These are phyloP conservation scores for Campaea margaritaria DNA, from an alignment of 2,888 invertebrate genomes.

Conservation along the genomic window DNA sequence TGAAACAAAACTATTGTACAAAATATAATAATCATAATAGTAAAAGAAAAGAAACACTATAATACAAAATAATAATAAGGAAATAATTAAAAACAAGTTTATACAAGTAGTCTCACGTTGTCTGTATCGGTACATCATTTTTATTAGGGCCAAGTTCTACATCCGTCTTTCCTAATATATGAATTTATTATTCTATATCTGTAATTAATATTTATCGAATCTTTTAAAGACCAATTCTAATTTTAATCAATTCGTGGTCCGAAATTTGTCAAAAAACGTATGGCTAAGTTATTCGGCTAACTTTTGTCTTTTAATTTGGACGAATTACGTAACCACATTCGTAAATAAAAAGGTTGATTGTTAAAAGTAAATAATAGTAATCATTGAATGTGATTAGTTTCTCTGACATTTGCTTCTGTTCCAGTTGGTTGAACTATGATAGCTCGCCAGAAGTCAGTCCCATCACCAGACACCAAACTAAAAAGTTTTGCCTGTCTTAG, in stretches of 20 bases:
- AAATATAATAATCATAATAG: slow-evolving; percentile 60
- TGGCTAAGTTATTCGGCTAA: too few relatives aligned
- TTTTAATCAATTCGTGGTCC: too few relatives aligned
- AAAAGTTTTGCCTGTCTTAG: neutral
- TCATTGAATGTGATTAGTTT: too few relatives aligned
- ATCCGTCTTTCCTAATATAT: slow-evolving; percentile 29
- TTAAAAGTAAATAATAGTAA: too few relatives aligned
- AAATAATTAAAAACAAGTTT: slow-evolving; percentile 59
- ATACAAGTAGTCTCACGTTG: slow-evolving; percentile 60
- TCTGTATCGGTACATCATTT: slow-evolving; percentile 44
- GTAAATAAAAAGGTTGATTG: too few relatives aligned
- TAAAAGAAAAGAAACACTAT: slow-evolving; percentile 69
- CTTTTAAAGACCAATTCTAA: neutral
- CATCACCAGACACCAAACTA: too few relatives aligned
- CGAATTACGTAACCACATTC: neutral
- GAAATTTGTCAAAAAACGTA: too few relatives aligned
- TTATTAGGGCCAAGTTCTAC: slow-evolving; percentile 45
- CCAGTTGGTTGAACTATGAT: too few relatives aligned
- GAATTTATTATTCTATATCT: neutral
- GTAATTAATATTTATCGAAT: slow-evolving; percentile 7
- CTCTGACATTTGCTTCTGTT: too few relatives aligned
- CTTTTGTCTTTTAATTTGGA: neutral
- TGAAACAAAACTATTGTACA: slow-evolving; percentile 76
- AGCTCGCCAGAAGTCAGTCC: too few relatives aligned
- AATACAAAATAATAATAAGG: slow-evolving; percentile 68